phyloP scores from a whole-genome alignment of 2,888 invertebrate species.

The Allolobophora icterica region DNA sequence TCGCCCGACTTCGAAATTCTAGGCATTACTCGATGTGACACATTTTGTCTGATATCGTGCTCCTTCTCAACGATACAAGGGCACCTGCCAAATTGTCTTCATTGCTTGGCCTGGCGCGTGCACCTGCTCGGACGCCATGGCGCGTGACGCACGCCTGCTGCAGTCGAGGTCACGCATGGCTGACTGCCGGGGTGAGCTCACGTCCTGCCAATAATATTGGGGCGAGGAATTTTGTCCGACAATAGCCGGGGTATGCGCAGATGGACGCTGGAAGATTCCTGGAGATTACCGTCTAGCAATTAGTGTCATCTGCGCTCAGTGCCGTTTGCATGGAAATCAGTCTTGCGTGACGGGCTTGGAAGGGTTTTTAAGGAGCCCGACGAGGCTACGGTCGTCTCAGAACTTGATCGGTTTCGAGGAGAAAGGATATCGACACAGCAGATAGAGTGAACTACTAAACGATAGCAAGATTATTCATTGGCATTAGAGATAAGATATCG shows the following conservation, averaged over 20 bases:
- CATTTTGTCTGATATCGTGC: background rate
- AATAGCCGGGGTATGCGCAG: background rate
- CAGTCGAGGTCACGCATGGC: background rate
- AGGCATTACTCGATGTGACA: slow-evolving; percentile 17
- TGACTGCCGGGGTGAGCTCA: background rate
- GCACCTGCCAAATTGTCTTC: slow-evolving; percentile 6
- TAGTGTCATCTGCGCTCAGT: slow-evolving; percentile 22
- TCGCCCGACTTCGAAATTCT: background rate
- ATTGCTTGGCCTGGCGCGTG: background rate
- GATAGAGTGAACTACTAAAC: background rate
- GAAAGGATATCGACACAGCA: slow-evolving; percentile 8
- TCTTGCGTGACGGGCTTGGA: background rate
- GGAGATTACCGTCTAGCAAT: slow-evolving; percentile 15
- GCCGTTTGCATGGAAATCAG: background rate
- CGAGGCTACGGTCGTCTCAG: background rate
- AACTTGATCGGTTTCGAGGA: background rate
- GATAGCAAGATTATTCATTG: background rate
- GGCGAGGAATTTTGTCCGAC: background rate
- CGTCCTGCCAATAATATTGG: background rate
- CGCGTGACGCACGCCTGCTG: slow-evolving; percentile 9
- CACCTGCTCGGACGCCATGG: slow-evolving; percentile 22
- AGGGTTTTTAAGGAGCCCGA: background rate
- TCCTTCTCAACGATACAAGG: background rate
- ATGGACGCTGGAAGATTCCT: slow-evolving; percentile 6
- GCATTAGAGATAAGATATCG: background rate